Base-by-base conservation (phyloP, 1,140 invertebrate genomes). In the Pachypsylla venusta region DNA sequence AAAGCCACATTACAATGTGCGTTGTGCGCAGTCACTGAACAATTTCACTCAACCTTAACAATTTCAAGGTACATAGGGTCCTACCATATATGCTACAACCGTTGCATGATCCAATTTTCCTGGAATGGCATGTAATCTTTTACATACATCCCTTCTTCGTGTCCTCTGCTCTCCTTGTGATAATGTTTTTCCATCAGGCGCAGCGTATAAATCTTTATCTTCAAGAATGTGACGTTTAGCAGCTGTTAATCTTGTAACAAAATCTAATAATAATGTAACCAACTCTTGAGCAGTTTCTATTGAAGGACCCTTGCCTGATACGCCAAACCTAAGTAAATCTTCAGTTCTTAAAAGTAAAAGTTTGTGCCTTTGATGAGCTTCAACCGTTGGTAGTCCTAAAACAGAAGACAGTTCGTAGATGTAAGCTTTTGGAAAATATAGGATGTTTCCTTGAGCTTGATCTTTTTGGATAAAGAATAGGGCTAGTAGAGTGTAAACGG, bases 91-190 rank as follows among this genome's bases (percentile, higher is more conserved):
- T 0, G 89, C 88, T 42, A 90, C 84, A 19, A 91, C 81, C 7
- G 87, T 87, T 19, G 91, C 91, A 71, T 94, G 91, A 72, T 94
- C 92, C 58, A 94, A 72, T 71, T 95, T 94, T n/a, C 92, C 91
- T 1, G 91, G 89, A 61, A 93, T 81, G 68, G 80, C 72, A 56
- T 80, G 79, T 64, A 81, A 78, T 74, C 78, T 87, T 68, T 85
- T 83, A 64, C 85, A 73, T 57, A 85, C 80, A 62, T 80, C 78
- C 65, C 83, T 80, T 25, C 85, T 73, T 61, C 83, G 74, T 40
- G 76, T 72, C 57, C 83, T 77, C 65, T 85, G 82, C 60, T 85
- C 81, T 24, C 76, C 74, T 40, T 74, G 74, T 5, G 76, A 73
- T 16, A 82, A 69, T 24, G 75, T 69, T 65, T 76, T 70, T 63